phyloP scores from a whole-genome alignment of 2,113 vertebrate genomes.

The Otis tarda region DNA sequence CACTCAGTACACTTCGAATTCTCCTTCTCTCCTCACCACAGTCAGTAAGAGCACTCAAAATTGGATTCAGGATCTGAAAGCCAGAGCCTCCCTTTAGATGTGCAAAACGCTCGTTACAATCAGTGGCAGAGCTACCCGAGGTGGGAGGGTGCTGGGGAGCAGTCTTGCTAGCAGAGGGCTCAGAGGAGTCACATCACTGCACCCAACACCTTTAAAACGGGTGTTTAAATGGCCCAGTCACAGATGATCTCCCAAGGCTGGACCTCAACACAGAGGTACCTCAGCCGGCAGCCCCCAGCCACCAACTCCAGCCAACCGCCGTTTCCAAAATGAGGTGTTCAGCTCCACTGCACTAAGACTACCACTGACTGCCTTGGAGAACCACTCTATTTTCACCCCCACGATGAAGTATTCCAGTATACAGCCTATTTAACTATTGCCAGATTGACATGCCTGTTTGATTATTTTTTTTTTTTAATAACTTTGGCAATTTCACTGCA shows the following conservation, averaged over 20 bases:
- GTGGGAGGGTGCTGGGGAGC: background rate
- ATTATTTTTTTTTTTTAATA: background rate
- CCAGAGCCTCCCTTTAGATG: background rate
- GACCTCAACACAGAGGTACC: background rate
- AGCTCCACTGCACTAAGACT: background rate
- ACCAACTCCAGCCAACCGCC: background rate
- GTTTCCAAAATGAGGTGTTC: background rate
- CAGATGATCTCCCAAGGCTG: background rate
- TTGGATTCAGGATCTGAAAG: background rate
- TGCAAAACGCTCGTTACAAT: background rate
- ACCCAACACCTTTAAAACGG: rapidly evolving
- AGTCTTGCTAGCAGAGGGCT: background rate
- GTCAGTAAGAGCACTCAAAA: background rate
- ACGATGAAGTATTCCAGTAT: background rate
- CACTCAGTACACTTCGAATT: background rate
- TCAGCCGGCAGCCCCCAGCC: rapidly evolving
- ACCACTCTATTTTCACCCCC: background rate
- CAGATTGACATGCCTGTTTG: conserved; percentile 4
- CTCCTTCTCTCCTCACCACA: background rate
- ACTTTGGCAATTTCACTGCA: background rate
- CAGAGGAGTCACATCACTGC: rapidly evolving
- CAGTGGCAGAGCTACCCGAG: rapidly evolving
- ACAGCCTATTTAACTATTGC: background rate
- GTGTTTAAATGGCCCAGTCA: background rate
- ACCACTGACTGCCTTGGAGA: background rate